A percentile compares a stretch with the other conserved stretches of the same genome.
phyloP scores from a whole-genome alignment of 1,140 invertebrate genomes.

The Pogonognathellus flavescens region DNA sequence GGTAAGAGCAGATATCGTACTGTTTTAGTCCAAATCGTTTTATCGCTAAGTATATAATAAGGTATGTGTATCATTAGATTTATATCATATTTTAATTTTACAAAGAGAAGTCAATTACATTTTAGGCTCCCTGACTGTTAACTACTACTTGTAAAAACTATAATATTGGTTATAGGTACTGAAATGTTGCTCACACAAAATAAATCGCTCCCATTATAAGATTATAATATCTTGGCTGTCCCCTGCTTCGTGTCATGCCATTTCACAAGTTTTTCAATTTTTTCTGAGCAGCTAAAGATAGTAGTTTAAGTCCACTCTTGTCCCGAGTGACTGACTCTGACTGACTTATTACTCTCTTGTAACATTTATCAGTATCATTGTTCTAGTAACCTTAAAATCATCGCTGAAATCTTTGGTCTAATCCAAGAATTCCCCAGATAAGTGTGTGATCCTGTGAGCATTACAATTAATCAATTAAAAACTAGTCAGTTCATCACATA shows the following conservation, averaged over 20 bases:
- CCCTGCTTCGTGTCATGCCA: background rate
- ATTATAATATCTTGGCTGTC: conserved; percentile 21
- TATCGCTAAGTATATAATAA: too few species aligned
- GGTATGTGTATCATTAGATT: too few species aligned
- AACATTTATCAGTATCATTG: background rate
- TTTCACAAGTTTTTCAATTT: too few species aligned
- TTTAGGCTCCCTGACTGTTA: background rate
- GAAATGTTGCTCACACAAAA: conserved; percentile 35
- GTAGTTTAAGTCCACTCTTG: background rate
- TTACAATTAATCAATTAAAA: conserved; percentile 8
- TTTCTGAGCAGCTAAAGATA: too few species aligned
- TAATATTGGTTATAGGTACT: conserved; percentile 21
- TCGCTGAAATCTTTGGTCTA: background rate
- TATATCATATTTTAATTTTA: too few species aligned
- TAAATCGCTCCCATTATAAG: conserved; percentile 37
- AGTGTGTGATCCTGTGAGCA: conserved; percentile 20
- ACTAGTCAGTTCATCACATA: conserved; percentile 43
- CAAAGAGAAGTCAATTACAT: too few species aligned
- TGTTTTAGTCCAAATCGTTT: too few species aligned
- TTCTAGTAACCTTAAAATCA: too few species aligned
- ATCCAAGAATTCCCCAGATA: conserved; percentile 5
- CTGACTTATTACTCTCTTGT: background rate
- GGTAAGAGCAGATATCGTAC: too few species aligned
- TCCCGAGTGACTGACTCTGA: background rate
- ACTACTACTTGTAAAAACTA: background rate